These are phyloP conservation scores for Phoebastria nigripes DNA, from an alignment of 2,797 vertebrate species.

Conservation along the genomic window DNA sequence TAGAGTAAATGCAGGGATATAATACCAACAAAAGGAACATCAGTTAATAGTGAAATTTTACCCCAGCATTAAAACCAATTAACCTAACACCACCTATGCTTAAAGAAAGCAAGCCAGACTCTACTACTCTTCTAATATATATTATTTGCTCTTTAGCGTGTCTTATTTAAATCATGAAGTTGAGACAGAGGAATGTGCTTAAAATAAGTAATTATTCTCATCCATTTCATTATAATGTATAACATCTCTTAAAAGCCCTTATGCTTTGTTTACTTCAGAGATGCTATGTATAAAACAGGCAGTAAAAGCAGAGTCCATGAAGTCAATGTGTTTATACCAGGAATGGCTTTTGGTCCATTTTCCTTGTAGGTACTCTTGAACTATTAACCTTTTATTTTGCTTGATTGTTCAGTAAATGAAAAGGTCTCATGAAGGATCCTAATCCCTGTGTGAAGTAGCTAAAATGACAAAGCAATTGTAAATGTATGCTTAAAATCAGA, in stretches of 20 bases:
- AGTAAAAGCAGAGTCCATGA: neutral
- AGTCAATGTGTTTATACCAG: neutral
- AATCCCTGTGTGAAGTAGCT: neutral
- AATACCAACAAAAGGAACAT: neutral
- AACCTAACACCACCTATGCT: neutral
- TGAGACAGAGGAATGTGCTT: neutral
- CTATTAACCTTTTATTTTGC: neutral
- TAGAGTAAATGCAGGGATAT: neutral
- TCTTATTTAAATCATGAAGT: neutral
- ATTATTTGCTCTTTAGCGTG: neutral
- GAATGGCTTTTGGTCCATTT: neutral
- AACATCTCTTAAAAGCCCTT: neutral
- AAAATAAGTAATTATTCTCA: neutral
- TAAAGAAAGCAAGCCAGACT: neutral
- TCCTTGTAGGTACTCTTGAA: neutral
- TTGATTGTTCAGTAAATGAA: neutral
- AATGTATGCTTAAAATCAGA: neutral
- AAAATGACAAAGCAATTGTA: neutral
- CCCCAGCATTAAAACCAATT: neutral
- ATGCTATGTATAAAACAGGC: neutral
- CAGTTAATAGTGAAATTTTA: neutral
- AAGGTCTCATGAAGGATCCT: neutral
- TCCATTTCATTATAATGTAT: neutral
- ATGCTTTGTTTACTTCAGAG: neutral
- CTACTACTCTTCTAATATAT: neutral